Evolutionary conservation across 2,113 vertebrate species (phyloP), one percentile per base, ranked within the genome.

Genomic region (Brachyhypopomus gauderio): DNA sequence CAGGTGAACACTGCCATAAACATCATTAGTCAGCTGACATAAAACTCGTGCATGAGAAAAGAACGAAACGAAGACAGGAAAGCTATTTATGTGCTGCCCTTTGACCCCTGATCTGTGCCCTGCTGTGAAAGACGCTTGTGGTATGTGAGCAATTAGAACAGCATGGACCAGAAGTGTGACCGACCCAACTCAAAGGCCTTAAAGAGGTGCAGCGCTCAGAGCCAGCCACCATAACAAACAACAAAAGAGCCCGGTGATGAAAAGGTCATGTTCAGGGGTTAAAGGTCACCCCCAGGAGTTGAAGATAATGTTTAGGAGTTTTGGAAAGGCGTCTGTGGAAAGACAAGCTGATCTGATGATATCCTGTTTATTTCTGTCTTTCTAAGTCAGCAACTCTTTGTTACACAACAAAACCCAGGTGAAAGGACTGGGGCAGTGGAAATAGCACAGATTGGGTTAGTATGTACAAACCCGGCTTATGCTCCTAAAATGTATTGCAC

Each of bases 221-320:
- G 85, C 78, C 79, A 87, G 85, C 86, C 84, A 89, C 81, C 36
- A 79, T 70, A 83, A 78, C 66, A 84, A 80, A 14, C 8, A 52
- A 52, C 45, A 7, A 52, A 20, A 22, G 41, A 62, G 72, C 78
- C 83, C 38, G 69, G 25, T 41, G 84, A 77, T 88, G 78, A 83
- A 80, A 85, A 79, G 83, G 88, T 85, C 80, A 69, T 2, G 83
- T 79, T 30, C 30, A 30, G 30, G 30, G 30, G 30, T 30, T 30
- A 52, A 20, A 22, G 41, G 25, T 41, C 85, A 77, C 88, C 78
- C 83, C 3, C 30, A 30, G 30, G 30, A 30, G 30, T 30, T 30
- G 79, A 85, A 79, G 83, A 88, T 85, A 79, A 69, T 2, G 83
- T 81, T 88, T 85, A 85, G 81, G 87, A 88, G 75, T 23, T 67